A percentile compares a stretch with the other conserved stretches of the same genome.
Conservation (phyloP, 2,888 invertebrate species). For the Eupeodes luniger region DNA sequence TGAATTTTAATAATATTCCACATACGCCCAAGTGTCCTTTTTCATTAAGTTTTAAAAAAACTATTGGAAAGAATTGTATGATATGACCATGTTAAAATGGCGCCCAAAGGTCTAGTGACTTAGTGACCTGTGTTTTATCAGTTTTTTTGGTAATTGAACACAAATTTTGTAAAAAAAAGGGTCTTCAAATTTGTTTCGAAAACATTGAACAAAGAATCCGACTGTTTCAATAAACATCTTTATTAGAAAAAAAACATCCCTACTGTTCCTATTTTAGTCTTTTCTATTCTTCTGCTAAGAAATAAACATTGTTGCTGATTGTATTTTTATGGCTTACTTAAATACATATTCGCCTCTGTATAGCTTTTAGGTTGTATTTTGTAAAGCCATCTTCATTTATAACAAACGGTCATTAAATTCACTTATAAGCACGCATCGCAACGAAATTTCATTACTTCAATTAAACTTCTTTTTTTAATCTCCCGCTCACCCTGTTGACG, state of each 20-base stretch:
- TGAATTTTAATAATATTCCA: neutral
- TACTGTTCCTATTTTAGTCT: no score
- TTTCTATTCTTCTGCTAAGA: neutral
- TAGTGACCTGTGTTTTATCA: no score
- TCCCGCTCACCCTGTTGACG: constrained; percentile 42
- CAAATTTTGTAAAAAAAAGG: no score
- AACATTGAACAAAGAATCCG: neutral
- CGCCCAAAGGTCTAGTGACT: no score
- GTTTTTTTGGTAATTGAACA: no score
- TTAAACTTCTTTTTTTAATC: constrained; percentile 60
- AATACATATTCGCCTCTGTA: constrained; percentile 21
- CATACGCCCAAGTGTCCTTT: neutral
- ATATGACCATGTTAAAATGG: no score
- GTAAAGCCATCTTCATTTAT: neutral
- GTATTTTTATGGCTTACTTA: constrained; percentile 51
- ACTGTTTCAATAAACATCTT: neutral
- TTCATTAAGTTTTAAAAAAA: no score
- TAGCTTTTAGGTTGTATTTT: neutral
- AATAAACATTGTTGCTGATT: constrained; percentile 46
- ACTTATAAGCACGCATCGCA: constrained; percentile 71
- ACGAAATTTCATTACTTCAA: constrained; percentile 72
- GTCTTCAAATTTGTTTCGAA: no score
- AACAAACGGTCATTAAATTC: constrained; percentile 64
- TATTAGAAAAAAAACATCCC: no score
- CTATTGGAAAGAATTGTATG: no score